Evolutionary conservation across 64 coral and sea anemone genomes (phyloP), one percentile per base, ranked within the genome.

Genomic region (Porites australiensis): DNA sequence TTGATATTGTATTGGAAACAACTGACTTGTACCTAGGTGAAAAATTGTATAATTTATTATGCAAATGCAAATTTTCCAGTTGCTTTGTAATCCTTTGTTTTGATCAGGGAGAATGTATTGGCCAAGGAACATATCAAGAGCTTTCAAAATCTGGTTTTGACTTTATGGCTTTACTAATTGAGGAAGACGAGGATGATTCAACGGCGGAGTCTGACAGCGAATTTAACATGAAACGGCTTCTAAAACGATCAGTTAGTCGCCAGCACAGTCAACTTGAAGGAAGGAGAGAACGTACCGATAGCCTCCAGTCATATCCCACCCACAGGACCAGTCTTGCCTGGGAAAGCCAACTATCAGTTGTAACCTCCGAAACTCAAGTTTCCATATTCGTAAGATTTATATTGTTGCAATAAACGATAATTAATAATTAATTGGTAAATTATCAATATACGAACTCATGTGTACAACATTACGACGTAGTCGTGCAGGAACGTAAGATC

Each of bases 181-280:
- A 96, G 53, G 91, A 93, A 65, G 75, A 96, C 4, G 87, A 96
- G 52, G 91, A 93, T 52, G 79, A 90, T 21, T 82, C 78, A 20
- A 78, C n/a, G 14, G 16, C 63, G 64, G 95, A 93, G 60, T 86
- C 60, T 13, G 90, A 96, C 4, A 45, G 53, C n/a, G 91, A 80
- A 60, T 57, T n/a, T 22, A 59, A 9, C 20, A 50, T 18, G 53
- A 77, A 52, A 16, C 47, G 49, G 10, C 46, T 19, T 52, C 3
- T 79, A 21, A 80, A 60, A 23, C 77, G 77, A 60, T 21, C 77
- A 15, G 13, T 80, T 3, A 80, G 77, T 13, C 77, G 77, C 3
- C 77, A 60, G 12, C 77, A 45, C 53, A 80, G 77, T 80, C 77
- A 80, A 15, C 54, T 16, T 44, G 73, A 51, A 1, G 13, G 8